Base-by-base conservation (phyloP, 2,888 invertebrate genomes). In the Spodoptera exigua region DNA sequence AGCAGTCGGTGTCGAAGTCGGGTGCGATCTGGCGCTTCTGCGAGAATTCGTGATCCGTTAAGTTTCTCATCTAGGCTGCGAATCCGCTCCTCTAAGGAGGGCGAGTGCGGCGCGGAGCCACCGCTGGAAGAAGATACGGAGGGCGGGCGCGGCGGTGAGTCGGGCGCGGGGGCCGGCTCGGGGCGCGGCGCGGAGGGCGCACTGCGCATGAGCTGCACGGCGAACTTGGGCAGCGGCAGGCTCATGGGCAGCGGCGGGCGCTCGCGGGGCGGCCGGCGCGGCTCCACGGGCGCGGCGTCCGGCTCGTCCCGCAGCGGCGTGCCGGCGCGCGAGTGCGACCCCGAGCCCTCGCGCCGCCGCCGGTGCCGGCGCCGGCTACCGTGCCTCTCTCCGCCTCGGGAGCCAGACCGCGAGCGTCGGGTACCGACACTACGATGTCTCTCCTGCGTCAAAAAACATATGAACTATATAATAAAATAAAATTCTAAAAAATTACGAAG, bases 11-110 rank as follows among this genome's bases (percentile, higher is more conserved):
- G 97, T 16, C 96, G 95, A 35, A 96, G 95, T 74, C 95, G 95
- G 71, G 95, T 94, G 62, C 94, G 95, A 88, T 95, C 95, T 45
- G 87, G 94, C n/a, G 89, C 89, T 7, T 96, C 95, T 76, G 96
- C 94, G 41, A 95, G 81, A 34, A 95, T 95, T 70, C 96, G 93
- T 49, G 95, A 95, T 2, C 93, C 93, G 39, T 97, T 97, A 85
- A 98, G 98, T 86, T 98, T 98, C 88, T 98, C 99, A 90, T 99
- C 99, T 59, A 99, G 95, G 52, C 97, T 98, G 71, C 97, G 96
- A 79, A 99, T 98, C 70, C 99, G 95, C 88, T 99, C 99, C 84
- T 99, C 99, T 74, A 99, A 95, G 18, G 91, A 91, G 0, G 97
- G 97, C 78, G 96, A 96, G 60, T 96, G 96, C 2, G 97, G 97